phyloP scores from a whole-genome alignment of 1,140 invertebrate genomes.

The Anastatus disparis region DNA sequence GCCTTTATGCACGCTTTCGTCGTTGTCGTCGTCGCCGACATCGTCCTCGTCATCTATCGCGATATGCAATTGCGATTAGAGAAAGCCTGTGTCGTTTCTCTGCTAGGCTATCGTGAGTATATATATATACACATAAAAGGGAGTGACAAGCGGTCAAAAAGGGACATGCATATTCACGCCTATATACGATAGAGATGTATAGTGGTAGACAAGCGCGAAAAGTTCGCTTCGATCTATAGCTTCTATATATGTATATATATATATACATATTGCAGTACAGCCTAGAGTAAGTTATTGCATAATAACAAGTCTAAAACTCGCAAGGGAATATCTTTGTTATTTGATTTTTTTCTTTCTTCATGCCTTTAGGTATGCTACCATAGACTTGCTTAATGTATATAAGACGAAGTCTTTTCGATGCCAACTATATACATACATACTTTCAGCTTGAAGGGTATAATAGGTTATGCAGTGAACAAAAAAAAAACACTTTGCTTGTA shows the following conservation, averaged over 20 bases:
- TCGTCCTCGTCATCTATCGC: background rate
- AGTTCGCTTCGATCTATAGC: background rate
- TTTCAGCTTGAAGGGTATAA: no score
- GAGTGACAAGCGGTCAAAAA: constrained; percentile 20
- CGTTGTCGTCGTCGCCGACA: no score
- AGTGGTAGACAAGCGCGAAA: constrained; percentile 23
- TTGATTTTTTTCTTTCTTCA: constrained; percentile 48
- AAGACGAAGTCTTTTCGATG: no score
- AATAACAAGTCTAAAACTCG: constrained; percentile 61
- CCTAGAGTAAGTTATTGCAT: constrained; percentile 64
- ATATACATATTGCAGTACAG: no score
- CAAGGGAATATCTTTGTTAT: constrained; percentile 54
- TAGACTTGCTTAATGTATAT: constrained; percentile 61
- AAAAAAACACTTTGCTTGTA: no score
- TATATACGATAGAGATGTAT: background rate
- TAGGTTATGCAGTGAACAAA: no score
- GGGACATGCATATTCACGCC: constrained; percentile 28
- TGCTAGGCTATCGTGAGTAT: no score
- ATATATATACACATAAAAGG: background rate
- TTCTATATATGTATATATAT: background rate
- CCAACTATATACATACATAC: no score
- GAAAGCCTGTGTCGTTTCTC: background rate
- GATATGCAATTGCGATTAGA: constrained; percentile 9
- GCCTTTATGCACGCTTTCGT: no score
- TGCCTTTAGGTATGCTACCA: constrained; percentile 55